These are phyloP conservation scores for Eidolon helvum DNA, from an alignment of 2,113 vertebrate species.

Conservation along the genomic window DNA sequence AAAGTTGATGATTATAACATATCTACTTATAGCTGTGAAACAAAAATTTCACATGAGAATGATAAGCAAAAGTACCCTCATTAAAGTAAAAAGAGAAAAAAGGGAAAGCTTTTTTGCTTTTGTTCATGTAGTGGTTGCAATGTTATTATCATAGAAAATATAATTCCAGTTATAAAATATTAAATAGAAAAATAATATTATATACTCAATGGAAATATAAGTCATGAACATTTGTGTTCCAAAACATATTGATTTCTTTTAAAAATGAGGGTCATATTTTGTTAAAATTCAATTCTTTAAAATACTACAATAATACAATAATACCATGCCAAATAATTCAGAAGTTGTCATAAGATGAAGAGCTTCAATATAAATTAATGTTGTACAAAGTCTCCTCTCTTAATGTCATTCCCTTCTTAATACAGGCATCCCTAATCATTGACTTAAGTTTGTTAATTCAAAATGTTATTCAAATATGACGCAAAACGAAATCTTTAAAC, in stretches of 20 bases:
- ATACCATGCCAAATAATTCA: neutral
- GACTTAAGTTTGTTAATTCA: neutral
- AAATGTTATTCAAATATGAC: neutral
- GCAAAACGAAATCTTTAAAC: neutral
- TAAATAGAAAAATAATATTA: neutral
- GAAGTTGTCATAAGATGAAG: neutral
- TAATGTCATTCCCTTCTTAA: neutral
- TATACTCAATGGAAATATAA: neutral
- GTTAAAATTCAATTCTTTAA: neutral
- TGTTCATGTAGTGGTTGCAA: neutral
- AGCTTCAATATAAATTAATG: neutral
- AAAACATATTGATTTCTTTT: neutral
- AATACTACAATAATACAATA: neutral
- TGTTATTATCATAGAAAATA: neutral
- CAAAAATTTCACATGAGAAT: neutral
- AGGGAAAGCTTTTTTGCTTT: neutral
- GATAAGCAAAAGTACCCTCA: neutral
- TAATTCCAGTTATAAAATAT: neutral
- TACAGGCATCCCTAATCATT: neutral
- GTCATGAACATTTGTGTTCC: neutral
- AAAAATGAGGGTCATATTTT: neutral
- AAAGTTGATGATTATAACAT: neutral
- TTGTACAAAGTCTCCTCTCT: neutral
- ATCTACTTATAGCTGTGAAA: neutral
- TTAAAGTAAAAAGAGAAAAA: neutral